Base-by-base conservation (phyloP, 1,140 invertebrate genomes). In the Pseudomyrmex pallidus region DNA sequence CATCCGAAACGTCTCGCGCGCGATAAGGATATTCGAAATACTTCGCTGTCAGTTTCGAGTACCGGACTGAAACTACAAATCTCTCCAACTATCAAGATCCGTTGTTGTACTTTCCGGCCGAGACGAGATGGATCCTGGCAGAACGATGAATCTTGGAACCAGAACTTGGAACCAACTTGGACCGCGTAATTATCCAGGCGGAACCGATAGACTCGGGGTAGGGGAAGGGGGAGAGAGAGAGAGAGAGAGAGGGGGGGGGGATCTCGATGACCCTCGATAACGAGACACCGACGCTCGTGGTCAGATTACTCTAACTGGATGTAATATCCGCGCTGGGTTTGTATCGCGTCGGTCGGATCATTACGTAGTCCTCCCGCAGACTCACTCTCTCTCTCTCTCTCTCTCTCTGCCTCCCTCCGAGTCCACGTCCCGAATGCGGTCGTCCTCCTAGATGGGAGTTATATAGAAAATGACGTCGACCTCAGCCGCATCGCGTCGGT, bases 231-330 rank as follows among this genome's bases (percentile, higher is more conserved):
- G 25, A 3, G 25, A 25, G 25, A 25, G 25, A 25, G 25, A 25
- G 25, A 35, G 35, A 35, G 35, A 35, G 5, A 35, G 35, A 35
- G 35, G 1, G 35, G 1, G 35, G 0, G 35, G 0, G 7, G 35
- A 35, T 61, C 76, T 62, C 76, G 76, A 80, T 80, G 76, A 72
- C 76, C 76, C 76, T 72, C 76, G 76, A 80, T 80, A 80, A 80
- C 66, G 66, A 80, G 66, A 80, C 76, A 80, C 54, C 35, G 76
- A 59, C 54, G 64, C 70, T 59, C 76, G 64, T 46, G 76, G 66
- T 80, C 66, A 72, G 76, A 80, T 80, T 80, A 59, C 76, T 72
- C 76, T 59, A 80, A 80, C 76, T 72, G 54, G 22, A 70, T 59
- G 66, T 80, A 80, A 80, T 80, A 72, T 61, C 76, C n/a, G 15